phyloP scores from a whole-genome alignment of 1,140 invertebrate genomes.

The Mya arenaria region DNA sequence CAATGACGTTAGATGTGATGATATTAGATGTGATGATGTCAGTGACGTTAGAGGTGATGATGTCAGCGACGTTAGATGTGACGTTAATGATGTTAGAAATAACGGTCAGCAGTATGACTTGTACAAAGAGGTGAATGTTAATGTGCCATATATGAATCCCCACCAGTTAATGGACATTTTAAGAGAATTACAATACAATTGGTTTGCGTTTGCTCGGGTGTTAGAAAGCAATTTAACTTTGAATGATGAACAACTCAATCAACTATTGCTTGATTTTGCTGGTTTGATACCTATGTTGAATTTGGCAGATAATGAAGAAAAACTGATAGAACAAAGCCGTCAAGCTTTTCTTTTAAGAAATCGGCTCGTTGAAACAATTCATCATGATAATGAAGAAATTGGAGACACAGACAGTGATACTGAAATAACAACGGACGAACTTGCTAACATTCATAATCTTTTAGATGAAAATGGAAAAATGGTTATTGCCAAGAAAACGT shows the following conservation, averaged over 20 bases:
- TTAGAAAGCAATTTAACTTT: neutral
- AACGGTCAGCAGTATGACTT: slow-evolving; percentile 4
- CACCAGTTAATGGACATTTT: slow-evolving; percentile 5
- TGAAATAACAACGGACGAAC: neutral
- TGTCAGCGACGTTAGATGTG: neutral
- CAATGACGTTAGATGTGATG: neutral
- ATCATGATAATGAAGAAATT: neutral
- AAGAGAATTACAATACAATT: neutral
- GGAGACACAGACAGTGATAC: neutral
- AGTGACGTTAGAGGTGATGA: neutral
- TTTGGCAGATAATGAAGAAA: neutral
- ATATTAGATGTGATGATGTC: neutral
- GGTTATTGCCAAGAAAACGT: slow-evolving; percentile 2
- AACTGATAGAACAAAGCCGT: slow-evolving; percentile 8
- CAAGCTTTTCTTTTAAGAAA: neutral
- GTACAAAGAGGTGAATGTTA: neutral
- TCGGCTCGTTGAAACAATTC: neutral
- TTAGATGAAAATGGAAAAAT: neutral
- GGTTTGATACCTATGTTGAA: neutral
- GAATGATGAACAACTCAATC: neutral
- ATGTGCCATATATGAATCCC: slow-evolving; percentile 6
- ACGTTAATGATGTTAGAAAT: neutral
- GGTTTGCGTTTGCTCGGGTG: slow-evolving; percentile 2
- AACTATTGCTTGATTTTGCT: slow-evolving; percentile 10
- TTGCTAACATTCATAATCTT: neutral